phyloP scores from a whole-genome alignment of 1,140 invertebrate genomes.

The Oreohelix idahoensis region DNA sequence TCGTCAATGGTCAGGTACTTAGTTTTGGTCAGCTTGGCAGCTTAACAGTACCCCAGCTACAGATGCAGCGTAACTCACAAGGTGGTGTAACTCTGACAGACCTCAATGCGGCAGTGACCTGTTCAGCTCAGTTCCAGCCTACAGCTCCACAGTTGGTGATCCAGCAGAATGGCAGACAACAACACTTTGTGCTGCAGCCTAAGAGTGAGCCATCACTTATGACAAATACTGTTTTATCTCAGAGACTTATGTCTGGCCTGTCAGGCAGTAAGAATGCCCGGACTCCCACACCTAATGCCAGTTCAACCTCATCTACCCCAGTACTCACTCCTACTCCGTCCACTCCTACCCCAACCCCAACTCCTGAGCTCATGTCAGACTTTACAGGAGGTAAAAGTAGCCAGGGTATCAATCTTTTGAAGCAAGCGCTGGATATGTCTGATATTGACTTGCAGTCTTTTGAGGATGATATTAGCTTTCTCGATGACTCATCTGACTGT shows the following conservation, averaged over 20 bases:
- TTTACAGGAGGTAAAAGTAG: conserved; percentile 11
- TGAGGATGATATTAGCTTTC: conserved; percentile 30
- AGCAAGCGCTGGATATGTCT: conserved; percentile 33
- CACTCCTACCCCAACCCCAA: conserved; percentile 25
- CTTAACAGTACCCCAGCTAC: conserved; percentile 17
- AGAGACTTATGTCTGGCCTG: conserved; percentile 2
- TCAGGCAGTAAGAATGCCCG: not conserved
- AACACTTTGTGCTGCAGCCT: conserved; percentile 23
- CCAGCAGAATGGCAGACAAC: conserved; percentile 11
- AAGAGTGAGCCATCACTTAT: conserved; percentile 2
- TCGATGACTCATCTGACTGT: conserved; percentile 1
- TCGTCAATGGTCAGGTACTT: conserved; percentile 32
- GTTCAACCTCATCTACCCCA: conserved; percentile 31
- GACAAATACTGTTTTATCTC: not conserved
- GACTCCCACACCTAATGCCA: conserved; percentile 19
- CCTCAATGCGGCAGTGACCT: not conserved
- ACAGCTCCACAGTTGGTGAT: conserved; percentile 22
- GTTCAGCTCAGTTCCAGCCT: conserved; percentile 23
- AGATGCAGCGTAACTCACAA: conserved; percentile 26
- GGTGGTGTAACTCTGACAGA: conserved; percentile 16
- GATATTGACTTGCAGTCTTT: conserved; percentile 29
- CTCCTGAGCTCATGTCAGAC: conserved; percentile 22
- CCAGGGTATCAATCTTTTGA: conserved; percentile 14
- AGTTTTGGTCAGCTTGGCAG: conserved; percentile 25
- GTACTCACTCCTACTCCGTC: conserved; percentile 20